Evolutionary conservation across 2,113 vertebrate species (phyloP).

Genomic region (Scophthalmus maximus): DNA sequence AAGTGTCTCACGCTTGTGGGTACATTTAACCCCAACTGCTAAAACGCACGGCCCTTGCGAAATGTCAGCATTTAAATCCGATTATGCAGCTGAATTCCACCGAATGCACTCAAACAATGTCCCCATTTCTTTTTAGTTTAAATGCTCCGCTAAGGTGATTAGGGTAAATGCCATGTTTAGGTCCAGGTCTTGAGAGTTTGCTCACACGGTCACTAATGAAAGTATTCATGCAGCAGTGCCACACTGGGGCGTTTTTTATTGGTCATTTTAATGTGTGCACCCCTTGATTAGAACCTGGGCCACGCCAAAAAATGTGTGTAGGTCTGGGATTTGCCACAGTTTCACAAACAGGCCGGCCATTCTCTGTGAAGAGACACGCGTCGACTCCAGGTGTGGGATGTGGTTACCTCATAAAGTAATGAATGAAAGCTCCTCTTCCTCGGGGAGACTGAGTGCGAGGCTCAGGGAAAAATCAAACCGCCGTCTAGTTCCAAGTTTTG

Average conservation of each 20-base stretch:
- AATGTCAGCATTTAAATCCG: slow-evolving; percentile 38
- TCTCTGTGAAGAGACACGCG: slow-evolving; percentile 25
- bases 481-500: slow-evolving; percentile 27
- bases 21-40: slow-evolving; percentile 38
- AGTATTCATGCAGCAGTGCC: slow-evolving; percentile 38
- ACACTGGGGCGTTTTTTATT: slow-evolving; percentile 30
- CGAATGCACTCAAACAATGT: slow-evolving; percentile 56
- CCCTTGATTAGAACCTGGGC: slow-evolving; percentile 12
- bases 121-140: slow-evolving; percentile 41
- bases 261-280: slow-evolving; percentile 37
- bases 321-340: slow-evolving; percentile 30
- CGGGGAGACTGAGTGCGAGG: not conserved
- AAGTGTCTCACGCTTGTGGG: slow-evolving; percentile 31
- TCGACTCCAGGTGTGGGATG: slow-evolving; percentile 25
- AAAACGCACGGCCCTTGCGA: slow-evolving; percentile 34
- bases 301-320: slow-evolving; percentile 24
- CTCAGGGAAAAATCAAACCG: slow-evolving; percentile 30
- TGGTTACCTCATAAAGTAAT: slow-evolving; percentile 44
- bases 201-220: slow-evolving; percentile 40
- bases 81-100: slow-evolving; percentile 27
- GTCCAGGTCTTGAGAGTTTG: slow-evolving; percentile 27
- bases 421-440: slow-evolving; percentile 42
- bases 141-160: slow-evolving; percentile 53
- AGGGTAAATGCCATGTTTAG: slow-evolving; percentile 41
- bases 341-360: slow-evolving; percentile 37